Evolutionary conservation across 2,888 invertebrate genomes (phyloP).

Genomic region (Antheraea yamamai): DNA sequence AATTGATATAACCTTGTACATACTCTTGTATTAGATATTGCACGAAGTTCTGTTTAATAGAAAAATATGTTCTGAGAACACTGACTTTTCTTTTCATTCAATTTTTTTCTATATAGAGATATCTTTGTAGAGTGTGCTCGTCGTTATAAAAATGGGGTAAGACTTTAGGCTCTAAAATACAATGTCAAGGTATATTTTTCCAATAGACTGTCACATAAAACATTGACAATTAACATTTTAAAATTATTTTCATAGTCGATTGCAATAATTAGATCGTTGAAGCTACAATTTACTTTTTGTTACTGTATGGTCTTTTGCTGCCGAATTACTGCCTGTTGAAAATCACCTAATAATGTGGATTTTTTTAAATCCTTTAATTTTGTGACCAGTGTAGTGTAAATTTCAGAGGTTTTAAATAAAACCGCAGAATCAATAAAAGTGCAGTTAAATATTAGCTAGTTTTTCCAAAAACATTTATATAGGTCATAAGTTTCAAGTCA

Average conservation of each 20-base stretch:
- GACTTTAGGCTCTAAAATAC: no score
- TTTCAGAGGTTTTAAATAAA: neutral
- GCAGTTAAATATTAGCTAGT: neutral
- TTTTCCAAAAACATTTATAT: no score
- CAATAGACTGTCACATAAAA: neutral
- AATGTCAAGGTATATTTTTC: neutral
- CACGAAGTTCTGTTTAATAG: neutral
- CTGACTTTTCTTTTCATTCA: neutral
- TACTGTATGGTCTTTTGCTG: no score
- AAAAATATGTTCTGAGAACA: neutral
- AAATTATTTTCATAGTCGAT: no score
- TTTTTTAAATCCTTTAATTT: no score
- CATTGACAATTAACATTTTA: no score
- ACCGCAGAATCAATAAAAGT: neutral
- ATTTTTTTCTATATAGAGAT: neutral
- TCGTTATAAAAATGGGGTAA: neutral
- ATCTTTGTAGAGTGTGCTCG: neutral
- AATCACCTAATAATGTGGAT: no score
- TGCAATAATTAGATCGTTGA: no score
- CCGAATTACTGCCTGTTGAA: no score
- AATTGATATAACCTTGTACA: neutral
- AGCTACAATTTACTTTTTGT: no score
- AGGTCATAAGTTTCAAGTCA: no score
- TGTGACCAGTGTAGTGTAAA: no score
- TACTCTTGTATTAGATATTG: neutral